Conservation (phyloP, 2,113 vertebrate genomes). For the Albula glossodonta region DNA sequence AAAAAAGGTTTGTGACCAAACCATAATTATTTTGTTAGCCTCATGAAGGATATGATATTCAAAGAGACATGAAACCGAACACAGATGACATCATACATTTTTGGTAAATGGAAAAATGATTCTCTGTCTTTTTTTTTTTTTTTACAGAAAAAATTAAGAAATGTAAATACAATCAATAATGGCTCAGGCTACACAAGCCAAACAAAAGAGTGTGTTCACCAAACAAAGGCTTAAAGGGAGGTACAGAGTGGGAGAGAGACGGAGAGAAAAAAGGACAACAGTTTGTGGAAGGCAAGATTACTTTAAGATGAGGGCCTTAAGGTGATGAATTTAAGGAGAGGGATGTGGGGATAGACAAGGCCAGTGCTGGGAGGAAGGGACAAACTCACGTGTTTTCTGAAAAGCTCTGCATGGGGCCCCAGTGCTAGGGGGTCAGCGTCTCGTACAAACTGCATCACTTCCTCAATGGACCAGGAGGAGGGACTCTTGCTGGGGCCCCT, state of each 20-base stretch:
- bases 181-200: background rate
- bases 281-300: too few relatives aligned
- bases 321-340: background rate
- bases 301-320: background rate
- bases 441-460: conserved; percentile 92
- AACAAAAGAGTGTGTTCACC: background rate
- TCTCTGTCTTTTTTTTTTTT: too few relatives aligned
- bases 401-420: conserved; percentile 88
- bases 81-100: background rate
- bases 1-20: background rate
- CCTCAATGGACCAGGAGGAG: conserved; percentile 88
- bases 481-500: conserved; percentile 74
- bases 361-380: background rate
- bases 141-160: too few relatives aligned
- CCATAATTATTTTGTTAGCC: background rate
- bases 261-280: too few relatives aligned
- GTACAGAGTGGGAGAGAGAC: too few relatives aligned
- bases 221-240: background rate
- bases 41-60: background rate
- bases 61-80: background rate
- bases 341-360: background rate
- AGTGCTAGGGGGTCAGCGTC: conserved; percentile 86
- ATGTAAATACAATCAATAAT: too few relatives aligned
- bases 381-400: conserved; percentile 86
- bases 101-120: background rate